Base-by-base conservation (phyloP, 2,888 invertebrate genomes). In the Hydropsyche betteni region DNA sequence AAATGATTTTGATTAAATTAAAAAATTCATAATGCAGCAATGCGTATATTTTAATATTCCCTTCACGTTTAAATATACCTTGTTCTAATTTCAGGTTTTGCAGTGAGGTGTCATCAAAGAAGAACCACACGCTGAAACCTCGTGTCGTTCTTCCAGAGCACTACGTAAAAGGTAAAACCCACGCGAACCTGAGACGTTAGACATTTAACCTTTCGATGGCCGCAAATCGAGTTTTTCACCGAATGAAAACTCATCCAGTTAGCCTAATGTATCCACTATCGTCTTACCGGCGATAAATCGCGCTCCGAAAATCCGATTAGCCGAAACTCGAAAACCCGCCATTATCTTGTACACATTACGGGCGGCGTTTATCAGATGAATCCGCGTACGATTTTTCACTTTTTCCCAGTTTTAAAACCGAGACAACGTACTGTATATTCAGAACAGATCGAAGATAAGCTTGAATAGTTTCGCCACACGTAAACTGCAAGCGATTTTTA, bases 131-230 rank as follows among this genome's bases (percentile, higher is more conserved):
- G 76, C 83, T 91, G 79, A 90, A 90, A 82, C 91, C 92, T 12
- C 87, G 91, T 81, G 90, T 92, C 76, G 91, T 92, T 79, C 84
- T 91, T 80, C 93, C 93, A 51, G 91, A 92, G 82, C 89, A 89
- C 84, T 93, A 93, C 87, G 90, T 92, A 76, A 93, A 93, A 91
- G 93, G 93, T 92, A 86, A 82, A 44, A 80, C 74, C 50, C 58
- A 38, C 8, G 4, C n/a, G 69, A 34, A 33, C 34, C 16, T 14
- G 44, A 53, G 24, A 24, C 24, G 1, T 24, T n/a, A 10, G 33
- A 44, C 33, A 14, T 69, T 14, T 52, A 33, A 70, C 70, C 70
- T 70, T 70, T 70, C 68, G 16, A 70, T 33, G 70, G 16, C 34
- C 55, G 55, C 16, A 44, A 44, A 44, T 44, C 44, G 44, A 44